Evolutionary conservation across 2,113 vertebrate species (phyloP).

Genomic region (Cichladusa arquata): DNA sequence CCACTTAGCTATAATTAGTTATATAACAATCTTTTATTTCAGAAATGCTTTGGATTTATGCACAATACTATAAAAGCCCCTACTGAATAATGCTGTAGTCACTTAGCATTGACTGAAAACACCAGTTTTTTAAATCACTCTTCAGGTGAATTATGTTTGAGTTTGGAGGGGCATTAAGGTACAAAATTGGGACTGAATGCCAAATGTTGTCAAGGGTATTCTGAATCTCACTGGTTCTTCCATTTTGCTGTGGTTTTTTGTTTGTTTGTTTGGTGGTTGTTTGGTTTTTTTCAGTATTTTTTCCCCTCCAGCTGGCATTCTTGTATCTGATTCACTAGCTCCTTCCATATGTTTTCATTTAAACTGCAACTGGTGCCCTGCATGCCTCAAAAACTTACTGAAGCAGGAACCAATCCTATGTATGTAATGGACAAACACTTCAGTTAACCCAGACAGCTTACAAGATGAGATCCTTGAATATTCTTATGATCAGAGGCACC

Average conservation of each 20-base stretch:
- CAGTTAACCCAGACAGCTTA: neutral
- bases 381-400: neutral
- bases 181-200: neutral
- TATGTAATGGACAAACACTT: neutral
- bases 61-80: neutral
- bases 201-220: neutral
- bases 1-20: neutral
- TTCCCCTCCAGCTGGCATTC: rapidly evolving
- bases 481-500: neutral
- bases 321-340: neutral
- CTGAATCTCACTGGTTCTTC: neutral
- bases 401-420: neutral
- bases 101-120: neutral
- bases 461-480: neutral
- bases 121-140: neutral
- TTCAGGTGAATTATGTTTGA: neutral
- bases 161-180: neutral
- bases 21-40: neutral
- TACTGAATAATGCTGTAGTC: neutral
- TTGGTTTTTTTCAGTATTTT: neutral
- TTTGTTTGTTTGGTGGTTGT: too few species aligned
- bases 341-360: neutral
- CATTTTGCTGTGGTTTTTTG: neutral
- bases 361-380: neutral
- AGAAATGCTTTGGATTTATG: neutral